Evolutionary conservation across 2,797 vertebrate species (phyloP).

Genomic region (Coregonus suidteri): DNA sequence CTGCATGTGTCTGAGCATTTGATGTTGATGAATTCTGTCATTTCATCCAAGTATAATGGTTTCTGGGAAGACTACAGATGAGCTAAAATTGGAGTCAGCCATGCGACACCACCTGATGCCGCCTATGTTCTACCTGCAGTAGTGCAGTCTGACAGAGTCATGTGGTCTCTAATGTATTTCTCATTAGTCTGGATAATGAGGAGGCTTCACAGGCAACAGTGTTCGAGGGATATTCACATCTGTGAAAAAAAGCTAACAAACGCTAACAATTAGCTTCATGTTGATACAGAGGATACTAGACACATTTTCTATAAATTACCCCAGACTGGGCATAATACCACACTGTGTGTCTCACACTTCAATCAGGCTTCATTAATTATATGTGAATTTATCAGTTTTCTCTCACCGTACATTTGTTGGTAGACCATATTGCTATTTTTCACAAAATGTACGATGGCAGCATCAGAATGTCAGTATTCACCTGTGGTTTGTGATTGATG

Average conservation of each 20-base stretch:
- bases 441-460: not conserved
- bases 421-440: not conserved
- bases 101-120: not conserved
- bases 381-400: not conserved
- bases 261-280: conserved; percentile 73
- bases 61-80: not conserved
- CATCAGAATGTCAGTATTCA: not conserved
- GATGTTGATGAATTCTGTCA: not conserved
- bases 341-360: not conserved
- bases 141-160: conserved; percentile 20
- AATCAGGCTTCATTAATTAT: not conserved
- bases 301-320: conserved; percentile 63
- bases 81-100: not conserved
- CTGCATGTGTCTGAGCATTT: not conserved
- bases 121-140: conserved; percentile 2
- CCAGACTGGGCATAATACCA: conserved; percentile 31
- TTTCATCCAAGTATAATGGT: not conserved
- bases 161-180: conserved; percentile 31
- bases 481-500: not conserved
- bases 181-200: conserved; percentile 43
- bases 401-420: not conserved
- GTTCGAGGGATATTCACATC: conserved; percentile 26
- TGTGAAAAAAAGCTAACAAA: conserved; percentile 47
- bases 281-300: conserved; percentile 59
- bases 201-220: conserved; percentile 11